Base-by-base conservation (phyloP, 2,113 vertebrate species). In the rabbit (Oryctolagus cuniculus) region DNA sequence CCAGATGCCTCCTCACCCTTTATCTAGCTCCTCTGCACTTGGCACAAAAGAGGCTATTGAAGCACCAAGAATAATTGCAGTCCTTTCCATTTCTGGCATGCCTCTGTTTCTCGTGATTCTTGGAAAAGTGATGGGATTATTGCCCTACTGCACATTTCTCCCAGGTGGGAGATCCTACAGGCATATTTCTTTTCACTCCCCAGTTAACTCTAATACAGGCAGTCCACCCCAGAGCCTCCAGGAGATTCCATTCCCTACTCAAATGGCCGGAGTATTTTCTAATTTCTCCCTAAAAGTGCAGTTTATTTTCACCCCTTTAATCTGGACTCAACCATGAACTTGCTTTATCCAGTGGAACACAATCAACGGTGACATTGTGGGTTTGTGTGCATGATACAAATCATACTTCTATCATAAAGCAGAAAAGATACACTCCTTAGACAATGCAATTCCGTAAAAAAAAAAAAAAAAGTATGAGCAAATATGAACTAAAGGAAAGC, bases 381-480 rank as follows among this genome's bases (percentile, higher is more conserved):
- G 15, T 44, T 63, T 53, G 49, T 79, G 51, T 64, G 2, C 22
- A 63, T 55, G 49, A 82, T 2, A 51, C 19, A 58, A 72, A 31
- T 49, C 49, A 63, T 44, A 79, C 3, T 88, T 61, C 10, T 51
- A 31, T 88, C 69, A 74, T 70, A 77, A 78, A 90, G 27, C 31
- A 91, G 83, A 75, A 87, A 63, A 88, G 51, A 87, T 1, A 53
- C 34, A 81, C 21, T 75, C 29, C 31, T 53, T 36, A 70, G 58
- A 55, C 0, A 51, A 87, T 22, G 36, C 10, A 78, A 78, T 74
- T 88, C 31, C 44, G 9, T 78, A 44, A 96, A 77, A 15, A 64
- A 58, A 85, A 44, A 96, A 77, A 15, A 64, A 58, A 85, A 86
- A 81, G 36, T 36, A 74, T 58, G 31, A 82, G 53, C 27, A 87